Conservation (phyloP, 2,888 invertebrate species). For the Drosophila crucigera region DNA sequence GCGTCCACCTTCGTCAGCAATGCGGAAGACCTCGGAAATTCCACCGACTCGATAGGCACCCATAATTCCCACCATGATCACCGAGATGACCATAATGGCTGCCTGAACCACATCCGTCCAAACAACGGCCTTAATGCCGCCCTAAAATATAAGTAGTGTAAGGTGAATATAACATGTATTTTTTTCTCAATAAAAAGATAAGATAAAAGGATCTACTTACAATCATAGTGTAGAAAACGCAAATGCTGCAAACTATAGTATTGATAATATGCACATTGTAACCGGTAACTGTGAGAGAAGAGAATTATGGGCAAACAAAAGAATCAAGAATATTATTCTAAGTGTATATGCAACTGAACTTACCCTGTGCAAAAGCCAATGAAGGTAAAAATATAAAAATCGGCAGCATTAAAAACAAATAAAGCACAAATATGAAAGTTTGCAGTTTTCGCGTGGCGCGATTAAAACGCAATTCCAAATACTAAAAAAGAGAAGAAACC, state of each 20-base stretch:
- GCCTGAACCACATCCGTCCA: conserved; percentile 87
- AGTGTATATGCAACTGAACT: conserved; percentile 1
- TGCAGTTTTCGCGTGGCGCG: conserved; percentile 75
- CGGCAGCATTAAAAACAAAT: conserved; percentile 79
- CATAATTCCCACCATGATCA: conserved; percentile 83
- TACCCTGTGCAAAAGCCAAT: conserved; percentile 84
- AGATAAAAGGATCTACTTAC: conserved; percentile 82
- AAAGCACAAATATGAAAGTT: conserved; percentile 77
- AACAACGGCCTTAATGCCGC: conserved; percentile 86
- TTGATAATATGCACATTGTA: conserved; percentile 87
- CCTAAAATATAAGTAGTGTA: conserved; percentile 69
- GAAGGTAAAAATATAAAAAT: conserved; percentile 83
- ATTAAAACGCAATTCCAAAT: conserved; percentile 83
- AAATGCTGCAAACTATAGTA: conserved; percentile 86
- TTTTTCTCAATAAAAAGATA: neutral
- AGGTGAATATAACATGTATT: neutral
- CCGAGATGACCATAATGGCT: conserved; percentile 84
- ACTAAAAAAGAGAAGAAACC: conserved; percentile 63
- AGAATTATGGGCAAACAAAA: neutral
- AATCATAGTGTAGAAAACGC: conserved; percentile 87
- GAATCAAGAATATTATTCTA: too few species aligned
- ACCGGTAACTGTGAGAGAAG: conserved; percentile 86
- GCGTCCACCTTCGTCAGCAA: conserved; percentile 83
- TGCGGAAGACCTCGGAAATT: conserved; percentile 80
- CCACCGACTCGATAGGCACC: conserved; percentile 85